A percentile compares a stretch with the other conserved stretches of the same genome.
Evolutionary conservation across 2,797 vertebrate species (phyloP).

Genomic region (Semotilus atromaculatus): DNA sequence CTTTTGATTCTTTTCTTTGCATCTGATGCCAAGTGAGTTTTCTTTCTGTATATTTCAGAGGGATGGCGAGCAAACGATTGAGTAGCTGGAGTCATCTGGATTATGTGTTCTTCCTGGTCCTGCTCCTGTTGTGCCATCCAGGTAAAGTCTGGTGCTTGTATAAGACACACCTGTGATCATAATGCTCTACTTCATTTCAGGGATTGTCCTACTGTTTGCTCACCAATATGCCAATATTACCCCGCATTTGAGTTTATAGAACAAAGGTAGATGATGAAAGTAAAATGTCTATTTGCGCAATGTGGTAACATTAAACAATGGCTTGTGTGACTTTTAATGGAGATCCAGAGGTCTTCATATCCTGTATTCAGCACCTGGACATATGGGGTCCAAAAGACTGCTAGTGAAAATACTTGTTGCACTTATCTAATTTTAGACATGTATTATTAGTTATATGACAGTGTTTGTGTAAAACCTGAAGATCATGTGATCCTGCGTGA

Average conservation of each 20-base stretch:
- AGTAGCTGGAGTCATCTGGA: constrained; percentile 8
- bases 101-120: constrained; percentile 56
- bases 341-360: background rate
- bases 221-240: background rate
- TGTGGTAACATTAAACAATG: background rate
- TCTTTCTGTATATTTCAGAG: constrained; percentile 58
- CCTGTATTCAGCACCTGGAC: background rate
- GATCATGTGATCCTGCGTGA: background rate
- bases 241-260: background rate
- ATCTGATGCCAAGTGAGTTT: background rate
- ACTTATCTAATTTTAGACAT: background rate
- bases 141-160: constrained; percentile 58
- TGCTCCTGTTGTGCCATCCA: constrained; percentile 59
- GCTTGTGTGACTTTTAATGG: constrained; percentile 12
- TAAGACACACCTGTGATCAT: constrained; percentile 10
- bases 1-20: background rate
- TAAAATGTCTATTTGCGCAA: constrained; percentile 13
- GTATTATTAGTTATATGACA: background rate
- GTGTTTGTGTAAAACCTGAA: background rate
- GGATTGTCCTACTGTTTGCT: constrained; percentile 29
- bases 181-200: background rate
- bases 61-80: constrained; percentile 48
- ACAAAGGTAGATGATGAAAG: background rate
- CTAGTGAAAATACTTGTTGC: background rate
- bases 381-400: background rate